These are phyloP conservation scores for Anguilla megastoma DNA, from an alignment of 2,797 vertebrate species.

Conservation along the genomic window DNA sequence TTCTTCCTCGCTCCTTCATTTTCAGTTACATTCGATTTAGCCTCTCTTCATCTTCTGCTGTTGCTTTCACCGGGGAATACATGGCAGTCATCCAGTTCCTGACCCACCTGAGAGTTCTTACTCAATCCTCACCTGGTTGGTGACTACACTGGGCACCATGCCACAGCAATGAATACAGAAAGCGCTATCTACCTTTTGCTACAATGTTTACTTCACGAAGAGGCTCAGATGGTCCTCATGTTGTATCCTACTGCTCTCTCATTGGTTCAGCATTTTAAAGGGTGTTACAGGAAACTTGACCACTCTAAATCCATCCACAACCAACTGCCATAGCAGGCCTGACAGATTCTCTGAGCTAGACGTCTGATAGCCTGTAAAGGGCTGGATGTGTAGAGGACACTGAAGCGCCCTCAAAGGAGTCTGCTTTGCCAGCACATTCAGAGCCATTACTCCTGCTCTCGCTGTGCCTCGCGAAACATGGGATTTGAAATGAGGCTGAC, in stretches of 20 bases:
- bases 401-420: slow-evolving; percentile 52
- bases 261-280: neutral
- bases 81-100: neutral
- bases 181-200: neutral
- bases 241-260: neutral
- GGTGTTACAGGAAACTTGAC: neutral
- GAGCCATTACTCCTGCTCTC: slow-evolving; percentile 47
- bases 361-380: neutral
- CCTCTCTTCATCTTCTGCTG: neutral
- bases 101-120: neutral
- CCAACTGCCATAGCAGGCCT: neutral
- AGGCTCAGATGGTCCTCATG: neutral
- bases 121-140: neutral
- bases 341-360: neutral
- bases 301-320: neutral
- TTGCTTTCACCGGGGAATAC: neutral
- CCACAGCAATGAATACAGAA: neutral
- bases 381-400: neutral
- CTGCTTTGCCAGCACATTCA: slow-evolving; percentile 58
- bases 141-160: neutral
- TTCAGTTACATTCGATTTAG: neutral
- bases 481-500: slow-evolving; percentile 66
- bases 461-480: slow-evolving; percentile 53
- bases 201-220: neutral
- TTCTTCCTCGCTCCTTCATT: neutral